phyloP scores from a whole-genome alignment of 92 coral and sea anemone species.

The Porites cylindrica region DNA sequence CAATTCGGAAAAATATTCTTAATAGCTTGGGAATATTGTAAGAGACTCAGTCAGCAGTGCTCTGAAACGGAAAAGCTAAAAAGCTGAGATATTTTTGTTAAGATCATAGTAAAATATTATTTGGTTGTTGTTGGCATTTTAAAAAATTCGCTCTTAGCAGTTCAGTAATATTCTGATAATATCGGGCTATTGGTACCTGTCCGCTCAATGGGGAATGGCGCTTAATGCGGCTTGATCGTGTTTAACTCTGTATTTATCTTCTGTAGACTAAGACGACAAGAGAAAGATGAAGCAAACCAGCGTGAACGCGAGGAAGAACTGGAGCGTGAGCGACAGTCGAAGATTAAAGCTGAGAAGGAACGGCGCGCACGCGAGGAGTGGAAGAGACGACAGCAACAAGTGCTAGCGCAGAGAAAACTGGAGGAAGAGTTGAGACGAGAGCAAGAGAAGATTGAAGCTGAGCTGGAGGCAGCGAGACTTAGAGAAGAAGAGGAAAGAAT shows the following conservation, averaged over 20 bases:
- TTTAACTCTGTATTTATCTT: background rate
- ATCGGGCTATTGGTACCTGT: no score
- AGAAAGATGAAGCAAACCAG: slow-evolving; percentile 78
- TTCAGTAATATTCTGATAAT: no score
- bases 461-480: slow-evolving; percentile 85
- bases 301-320: slow-evolving; percentile 83
- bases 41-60: no score
- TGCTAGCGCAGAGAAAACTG: slow-evolving; percentile 87
- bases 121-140: no score
- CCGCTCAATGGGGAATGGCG: no score
- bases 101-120: no score
- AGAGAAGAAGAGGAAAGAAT: slow-evolving; percentile 90
- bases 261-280: slow-evolving; percentile 62
- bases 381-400: slow-evolving; percentile 87
- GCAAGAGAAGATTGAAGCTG: slow-evolving; percentile 87
- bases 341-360: slow-evolving; percentile 77
- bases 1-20: no score
- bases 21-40: no score
- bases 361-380: slow-evolving; percentile 87
- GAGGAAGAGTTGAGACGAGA: slow-evolving; percentile 94
- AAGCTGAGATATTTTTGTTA: no score
- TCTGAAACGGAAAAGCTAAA: no score
- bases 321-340: slow-evolving; percentile 79
- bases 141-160: no score
- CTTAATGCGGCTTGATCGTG: no score